A percentile compares a stretch with the other conserved stretches of the same genome.
These are phyloP conservation scores for Scartelaos histophorus DNA, from an alignment of 2,113 vertebrate species.

Conservation along the genomic window DNA sequence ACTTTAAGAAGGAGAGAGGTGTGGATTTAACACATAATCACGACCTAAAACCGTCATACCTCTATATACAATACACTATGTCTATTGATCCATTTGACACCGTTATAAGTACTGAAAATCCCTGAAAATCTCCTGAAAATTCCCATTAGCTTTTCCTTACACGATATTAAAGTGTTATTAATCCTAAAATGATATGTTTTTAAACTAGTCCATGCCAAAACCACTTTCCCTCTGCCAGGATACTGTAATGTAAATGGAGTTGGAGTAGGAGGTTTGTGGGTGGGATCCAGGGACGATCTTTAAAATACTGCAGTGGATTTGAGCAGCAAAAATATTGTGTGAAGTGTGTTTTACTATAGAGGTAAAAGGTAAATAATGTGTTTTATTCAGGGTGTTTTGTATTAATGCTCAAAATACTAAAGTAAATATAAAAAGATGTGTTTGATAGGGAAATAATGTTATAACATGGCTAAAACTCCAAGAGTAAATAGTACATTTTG, in stretches of 20 bases:
- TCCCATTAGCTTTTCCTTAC: slow-evolving; percentile 13
- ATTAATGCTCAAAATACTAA: not conserved
- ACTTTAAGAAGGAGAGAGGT: slow-evolving; percentile 31
- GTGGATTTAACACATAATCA: not conserved
- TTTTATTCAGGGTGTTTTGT: not conserved
- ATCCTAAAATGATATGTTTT: slow-evolving; percentile 48
- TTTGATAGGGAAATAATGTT: not conserved
- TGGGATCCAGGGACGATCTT: slow-evolving; percentile 44
- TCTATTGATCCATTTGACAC: slow-evolving; percentile 33
- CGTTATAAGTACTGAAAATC: slow-evolving; percentile 37
- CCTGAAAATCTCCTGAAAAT: slow-evolving; percentile 65
- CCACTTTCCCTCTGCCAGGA: slow-evolving; percentile 14
- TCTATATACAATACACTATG: not conserved
- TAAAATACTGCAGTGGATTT: slow-evolving; percentile 38
- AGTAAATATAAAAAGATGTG: not conserved
- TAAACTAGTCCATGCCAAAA: slow-evolving; percentile 17
- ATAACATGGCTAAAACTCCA: not conserved
- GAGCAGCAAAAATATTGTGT: not conserved
- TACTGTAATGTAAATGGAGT: slow-evolving; percentile 28
- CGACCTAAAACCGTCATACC: slow-evolving; percentile 9
- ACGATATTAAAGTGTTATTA: slow-evolving; percentile 9
- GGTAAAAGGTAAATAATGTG: not conserved
- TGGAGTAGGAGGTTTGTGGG: slow-evolving; percentile 60
- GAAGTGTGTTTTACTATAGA: not conserved
- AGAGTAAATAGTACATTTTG: too few species aligned